Conservation (phyloP, 2,888 invertebrate species). For the Erynnis tages region DNA sequence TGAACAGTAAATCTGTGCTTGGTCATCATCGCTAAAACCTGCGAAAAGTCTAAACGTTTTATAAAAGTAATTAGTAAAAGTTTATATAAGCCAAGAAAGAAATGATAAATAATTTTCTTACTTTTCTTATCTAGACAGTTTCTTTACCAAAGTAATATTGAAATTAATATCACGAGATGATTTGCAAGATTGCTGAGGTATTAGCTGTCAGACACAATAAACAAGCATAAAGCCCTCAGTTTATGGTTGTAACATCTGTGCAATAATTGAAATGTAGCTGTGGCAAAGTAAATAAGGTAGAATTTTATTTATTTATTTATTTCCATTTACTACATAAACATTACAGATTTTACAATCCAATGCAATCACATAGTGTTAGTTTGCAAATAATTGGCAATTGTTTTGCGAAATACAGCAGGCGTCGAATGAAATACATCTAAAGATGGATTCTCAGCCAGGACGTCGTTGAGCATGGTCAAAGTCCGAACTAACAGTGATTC, state of each 20-base stretch:
- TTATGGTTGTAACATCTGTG: background rate
- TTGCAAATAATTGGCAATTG: too few species aligned
- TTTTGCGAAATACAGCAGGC: too few species aligned
- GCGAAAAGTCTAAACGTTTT: conserved; percentile 9
- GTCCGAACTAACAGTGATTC: too few species aligned
- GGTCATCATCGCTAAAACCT: conserved; percentile 13
- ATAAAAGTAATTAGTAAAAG: conserved; percentile 18
- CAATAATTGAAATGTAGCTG: too few species aligned
- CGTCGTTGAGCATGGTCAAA: too few species aligned
- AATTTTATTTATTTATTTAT: too few species aligned
- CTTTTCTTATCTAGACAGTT: conserved; percentile 1
- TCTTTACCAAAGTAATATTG: background rate
- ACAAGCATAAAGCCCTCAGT: background rate
- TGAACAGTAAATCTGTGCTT: conserved; percentile 18
- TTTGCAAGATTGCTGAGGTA: conserved; percentile 1
- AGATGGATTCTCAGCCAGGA: too few species aligned
- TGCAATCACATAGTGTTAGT: too few species aligned
- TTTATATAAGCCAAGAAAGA: conserved; percentile 14
- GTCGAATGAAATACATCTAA: too few species aligned
- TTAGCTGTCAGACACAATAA: background rate
- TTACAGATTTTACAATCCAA: too few species aligned
- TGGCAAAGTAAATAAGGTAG: too few species aligned
- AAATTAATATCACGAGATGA: conserved; percentile 11
- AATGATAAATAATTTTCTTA: conserved; percentile 7
- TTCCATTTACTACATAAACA: too few species aligned